Base-by-base conservation (phyloP, 2,113 vertebrate species). In the Podarcis raffonei region DNA sequence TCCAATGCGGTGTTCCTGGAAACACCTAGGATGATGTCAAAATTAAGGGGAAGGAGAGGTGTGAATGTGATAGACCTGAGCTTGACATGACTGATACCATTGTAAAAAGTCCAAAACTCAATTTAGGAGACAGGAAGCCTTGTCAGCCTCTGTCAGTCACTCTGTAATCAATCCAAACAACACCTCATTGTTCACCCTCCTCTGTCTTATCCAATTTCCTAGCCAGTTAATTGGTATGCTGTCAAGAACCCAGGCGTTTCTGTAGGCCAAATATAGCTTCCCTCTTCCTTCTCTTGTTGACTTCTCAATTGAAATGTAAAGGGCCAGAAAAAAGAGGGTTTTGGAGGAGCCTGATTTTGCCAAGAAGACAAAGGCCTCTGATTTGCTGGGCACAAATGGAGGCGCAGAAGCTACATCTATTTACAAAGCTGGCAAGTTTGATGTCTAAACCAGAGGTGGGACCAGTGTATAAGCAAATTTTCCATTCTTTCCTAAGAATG, bases 141-240 rank as follows among this genome's bases (percentile, higher is more conserved):
- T 87, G 86, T 62, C 76, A 30, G 68, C 18, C 48, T 72, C 78
- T 68, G 37, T 81, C 77, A 59, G 42, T 37, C 65, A 62, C 53
- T 81, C 1, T 48, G 30, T 78, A 82, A 62, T 62, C 68, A 87
- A 74, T 81, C 79, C 25, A 39, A 87, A 32, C 53, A 81, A 39
- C 25, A 74, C 68, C 18, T 87, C 78, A 87, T 87, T 81, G 48
- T 81, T 82, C 66, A n/a, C 68, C 62, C 72, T 81, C 69, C 32
- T 74, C 42, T 81, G 13, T 71, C 85, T 71, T 74, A 81, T 81
- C 78, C 69, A 62, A 87, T 87, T 81, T 59, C 66, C 48, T 62
- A 22, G 27, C 68, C 53, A 65, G 25, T 74, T 87, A 81, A 87
- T 62, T 87, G 78, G 25, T 62, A 74, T 74, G 53, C 57, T 81